Base-by-base conservation (phyloP, 92 coral and sea anemone genomes). In the Porites divaricata region DNA sequence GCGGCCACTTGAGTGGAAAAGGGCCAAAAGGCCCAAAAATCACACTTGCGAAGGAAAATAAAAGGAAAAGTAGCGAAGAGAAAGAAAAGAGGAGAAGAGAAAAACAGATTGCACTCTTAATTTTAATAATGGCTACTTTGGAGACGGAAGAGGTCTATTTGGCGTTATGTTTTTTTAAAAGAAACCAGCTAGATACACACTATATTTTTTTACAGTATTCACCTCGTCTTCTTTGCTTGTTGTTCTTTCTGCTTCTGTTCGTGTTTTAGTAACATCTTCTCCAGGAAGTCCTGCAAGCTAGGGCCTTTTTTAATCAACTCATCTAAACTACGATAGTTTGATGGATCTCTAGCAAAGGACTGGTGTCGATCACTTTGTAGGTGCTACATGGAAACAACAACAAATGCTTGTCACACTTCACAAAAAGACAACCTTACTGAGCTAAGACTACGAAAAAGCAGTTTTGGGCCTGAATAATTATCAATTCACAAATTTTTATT, bases 321-420 rank as follows among this genome's bases (percentile, higher is more conserved):
- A 84, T 97, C 99, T 63, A 97, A 85, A 56, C 92, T 94, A 13
- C 70, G 79, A 75, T 97, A 97, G 86, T 97, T 97, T 19, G 91
- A 89, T 53, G 90, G 77, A 63, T 89, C 92, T 74, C 72, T 79
- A 13, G 99, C 97, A 87, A 97, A 97, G 15, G 93, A 66, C 84
- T 95, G 94, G 84, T 97, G 99, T 45, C 92, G 95, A 15, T 93
- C 98, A 84, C 97, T 89, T 41, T 78, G 92, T 21, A 97, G 92
- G 74, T 97, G 99, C 99, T 97, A 68, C 7, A 80, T 57, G 65
- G 19, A 65, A 19, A 70, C 23, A 12, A 70, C 9, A 69, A 4
- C 62, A 66, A 70, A 52, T 41, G 59, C 12, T 54, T 8, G 14
- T 54, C 13, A 54, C 14, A 11, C 59, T 54, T 15, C 59, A 54